Evolutionary conservation across 2,113 vertebrate species (phyloP), one percentile per base, ranked within the genome.

Genomic region (Elachura formosa): DNA sequence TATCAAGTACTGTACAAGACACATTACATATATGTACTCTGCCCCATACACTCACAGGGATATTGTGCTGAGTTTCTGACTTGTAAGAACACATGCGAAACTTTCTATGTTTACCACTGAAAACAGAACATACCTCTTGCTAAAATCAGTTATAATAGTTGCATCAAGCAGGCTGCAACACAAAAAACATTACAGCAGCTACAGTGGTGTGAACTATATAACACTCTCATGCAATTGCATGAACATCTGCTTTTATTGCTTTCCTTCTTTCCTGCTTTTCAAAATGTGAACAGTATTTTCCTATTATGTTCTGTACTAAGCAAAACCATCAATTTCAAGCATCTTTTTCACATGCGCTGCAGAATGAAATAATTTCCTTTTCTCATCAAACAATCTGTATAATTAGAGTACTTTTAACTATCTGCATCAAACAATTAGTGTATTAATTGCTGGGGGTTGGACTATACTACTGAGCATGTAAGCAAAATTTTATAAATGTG

Each of bases 201-300:
- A n/a, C 43, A 84, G 72, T 69, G 54, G 43, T 61, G 68, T 90
- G 81, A 94, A 91, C 71, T 92, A 91, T 34, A 54, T 16, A 56
- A 23, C 11, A 56, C 48, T 58, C 61, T 67, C 83, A n/a, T 80
- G 49, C 49, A 96, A 96, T 91, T 97, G 69, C 89, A 31, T 66
- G 71, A 96, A 96, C 96, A 97, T 97, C 96, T 97, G 97, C 43
- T 79, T 97, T 96, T 97, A 96, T 93, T 96, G 75, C 92, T 94
- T 69, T 94, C 62, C 29, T 62, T 75, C 73, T 92, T 96, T 67
- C 55, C 86, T 72, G 84, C 76, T 94, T 96, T 97, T 97, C 77
- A 95, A 94, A 96, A 84, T 68, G 75, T 81, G 86, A 96, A 90
- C 54, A 73, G 43, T 95, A 93, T 90, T 79, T 94, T 73, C 72